A percentile compares a stretch with the other conserved stretches of the same genome.
These are phyloP conservation scores for Diplazon laetatorius DNA, from an alignment of 2,888 invertebrate genomes.

Conservation along the genomic window DNA sequence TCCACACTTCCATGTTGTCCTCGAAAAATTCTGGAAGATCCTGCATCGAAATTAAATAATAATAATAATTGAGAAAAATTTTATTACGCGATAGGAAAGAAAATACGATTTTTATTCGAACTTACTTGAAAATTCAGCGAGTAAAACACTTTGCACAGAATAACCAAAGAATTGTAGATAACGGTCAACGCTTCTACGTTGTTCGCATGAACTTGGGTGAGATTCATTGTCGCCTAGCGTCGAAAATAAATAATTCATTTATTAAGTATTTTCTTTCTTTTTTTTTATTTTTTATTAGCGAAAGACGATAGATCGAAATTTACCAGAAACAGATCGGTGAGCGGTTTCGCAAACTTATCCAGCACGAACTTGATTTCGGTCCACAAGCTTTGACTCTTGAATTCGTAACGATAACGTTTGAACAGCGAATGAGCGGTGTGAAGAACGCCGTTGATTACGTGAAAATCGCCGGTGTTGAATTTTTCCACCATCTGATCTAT, in stretches of 20 bases:
- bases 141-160: slow-evolving; percentile 97
- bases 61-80: no score
- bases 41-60: slow-evolving; percentile 75
- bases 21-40: slow-evolving; percentile 99
- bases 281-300: no score
- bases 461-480: slow-evolving; percentile 95
- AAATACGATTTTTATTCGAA: no score
- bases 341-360: slow-evolving; percentile 95
- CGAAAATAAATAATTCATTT: slow-evolving; percentile 58
- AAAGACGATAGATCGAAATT: slow-evolving; percentile 75
- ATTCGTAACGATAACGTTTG: slow-evolving; percentile 97
- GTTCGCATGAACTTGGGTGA: slow-evolving; percentile 90
- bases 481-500: slow-evolving; percentile 97
- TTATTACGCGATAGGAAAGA: no score
- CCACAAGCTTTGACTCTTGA: slow-evolving; percentile 97
- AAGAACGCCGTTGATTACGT: slow-evolving; percentile 96
- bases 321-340: slow-evolving; percentile 95
- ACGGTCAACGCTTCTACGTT: slow-evolving; percentile 92
- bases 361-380: slow-evolving; percentile 98
- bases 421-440: slow-evolving; percentile 98
- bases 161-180: slow-evolving; percentile 93
- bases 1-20: slow-evolving; percentile 98
- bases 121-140: slow-evolving; percentile 95
- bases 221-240: slow-evolving; percentile 91
- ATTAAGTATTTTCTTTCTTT: not conserved